phyloP scores from a whole-genome alignment of 2,113 vertebrate genomes.

The Xyliphius kryptos region DNA sequence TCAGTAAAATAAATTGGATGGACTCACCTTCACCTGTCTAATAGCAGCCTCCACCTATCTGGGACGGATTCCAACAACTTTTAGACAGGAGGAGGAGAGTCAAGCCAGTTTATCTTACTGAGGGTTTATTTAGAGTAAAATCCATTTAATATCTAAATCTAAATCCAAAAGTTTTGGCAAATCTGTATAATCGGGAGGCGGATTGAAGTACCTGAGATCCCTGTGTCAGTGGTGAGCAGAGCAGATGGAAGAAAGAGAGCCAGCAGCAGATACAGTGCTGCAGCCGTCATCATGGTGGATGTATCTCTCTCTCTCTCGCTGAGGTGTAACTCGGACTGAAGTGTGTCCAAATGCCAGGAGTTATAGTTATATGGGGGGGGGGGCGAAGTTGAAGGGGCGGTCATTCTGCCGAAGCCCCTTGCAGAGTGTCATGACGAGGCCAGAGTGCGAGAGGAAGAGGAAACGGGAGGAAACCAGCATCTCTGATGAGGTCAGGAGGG shows the following conservation, averaged over 20 bases:
- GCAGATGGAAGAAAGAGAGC: slow-evolving; percentile 28
- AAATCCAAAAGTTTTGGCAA: neutral
- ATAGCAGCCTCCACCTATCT: too few species aligned
- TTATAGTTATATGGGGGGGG: slow-evolving; percentile 51
- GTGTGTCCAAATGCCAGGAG: slow-evolving; percentile 41
- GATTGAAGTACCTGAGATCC: slow-evolving; percentile 17
- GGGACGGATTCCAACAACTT: too few species aligned
- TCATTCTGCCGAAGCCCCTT: slow-evolving; percentile 29
- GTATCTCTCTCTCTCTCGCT: slow-evolving; percentile 19
- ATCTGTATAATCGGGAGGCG: too few species aligned
- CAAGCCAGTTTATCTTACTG: too few species aligned
- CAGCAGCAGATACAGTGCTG: slow-evolving; percentile 35
- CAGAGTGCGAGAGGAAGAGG: slow-evolving; percentile 56
- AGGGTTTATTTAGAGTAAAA: too few species aligned
- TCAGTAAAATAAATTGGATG: too few species aligned
- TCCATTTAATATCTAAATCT: too few species aligned
- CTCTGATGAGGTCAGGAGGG: slow-evolving; percentile 24
- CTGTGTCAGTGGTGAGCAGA: neutral
- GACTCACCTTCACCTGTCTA: too few species aligned
- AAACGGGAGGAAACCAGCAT: slow-evolving; percentile 53
- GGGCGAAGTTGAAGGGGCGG: slow-evolving; percentile 30
- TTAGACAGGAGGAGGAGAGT: too few species aligned
- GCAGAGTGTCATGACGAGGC: slow-evolving; percentile 36
- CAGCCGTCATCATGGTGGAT: slow-evolving; percentile 45
- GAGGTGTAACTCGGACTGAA: slow-evolving; percentile 25